Percentiles rank a stretch among this genome's conserved stretches.
Evolutionary conservation across 2,113 vertebrate species (phyloP).

Genomic region (Callithrix jacchus): DNA sequence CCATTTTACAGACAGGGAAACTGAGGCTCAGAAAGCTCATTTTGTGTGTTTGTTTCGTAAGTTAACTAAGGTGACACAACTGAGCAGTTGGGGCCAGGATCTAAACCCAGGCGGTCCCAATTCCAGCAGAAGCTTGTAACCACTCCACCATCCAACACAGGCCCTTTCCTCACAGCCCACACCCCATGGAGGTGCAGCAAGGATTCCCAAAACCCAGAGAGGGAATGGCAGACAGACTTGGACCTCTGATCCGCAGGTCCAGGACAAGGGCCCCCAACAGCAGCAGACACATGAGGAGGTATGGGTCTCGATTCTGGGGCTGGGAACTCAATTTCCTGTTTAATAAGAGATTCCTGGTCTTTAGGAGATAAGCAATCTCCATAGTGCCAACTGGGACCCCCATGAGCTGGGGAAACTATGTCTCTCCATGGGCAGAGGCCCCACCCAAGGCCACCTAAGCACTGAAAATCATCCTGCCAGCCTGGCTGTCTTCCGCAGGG

Average conservation of each 20-base stretch:
- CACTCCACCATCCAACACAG: neutral
- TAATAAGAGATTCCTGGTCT: neutral
- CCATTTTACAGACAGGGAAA: neutral
- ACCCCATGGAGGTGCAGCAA: neutral
- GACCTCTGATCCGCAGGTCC: neutral
- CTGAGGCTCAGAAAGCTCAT: neutral
- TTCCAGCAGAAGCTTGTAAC: accelerated
- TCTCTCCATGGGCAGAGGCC: neutral
- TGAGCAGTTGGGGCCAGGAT: neutral
- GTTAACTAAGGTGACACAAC: neutral
- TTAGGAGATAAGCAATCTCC: neutral
- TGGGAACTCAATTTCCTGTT: neutral
- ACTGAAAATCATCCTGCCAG: neutral
- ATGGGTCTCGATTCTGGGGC: neutral
- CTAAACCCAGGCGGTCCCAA: neutral
- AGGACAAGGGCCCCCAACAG: neutral
- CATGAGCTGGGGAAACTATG: neutral
- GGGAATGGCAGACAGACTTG: neutral
- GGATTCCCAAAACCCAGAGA: neutral
- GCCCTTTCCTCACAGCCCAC: neutral
- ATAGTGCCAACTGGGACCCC: neutral
- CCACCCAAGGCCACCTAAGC: neutral
- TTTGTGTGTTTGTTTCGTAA: neutral
- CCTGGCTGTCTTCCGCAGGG: neutral
- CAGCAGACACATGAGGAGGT: accelerated